These are phyloP conservation scores for Mythimna impura DNA, from an alignment of 2,888 invertebrate species.

Conservation along the genomic window DNA sequence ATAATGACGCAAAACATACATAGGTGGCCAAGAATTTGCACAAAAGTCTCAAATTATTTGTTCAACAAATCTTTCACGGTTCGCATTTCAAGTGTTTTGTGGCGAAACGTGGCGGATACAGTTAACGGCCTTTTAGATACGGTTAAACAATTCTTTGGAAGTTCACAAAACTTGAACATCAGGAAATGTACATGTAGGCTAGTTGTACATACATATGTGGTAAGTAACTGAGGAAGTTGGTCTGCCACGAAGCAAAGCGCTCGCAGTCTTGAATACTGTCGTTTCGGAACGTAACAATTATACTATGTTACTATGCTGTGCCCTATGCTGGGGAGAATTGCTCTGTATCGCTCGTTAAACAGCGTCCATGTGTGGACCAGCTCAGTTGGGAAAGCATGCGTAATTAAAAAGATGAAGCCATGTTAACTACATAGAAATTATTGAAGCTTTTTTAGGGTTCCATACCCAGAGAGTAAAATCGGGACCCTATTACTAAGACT, in stretches of 20 bases:
- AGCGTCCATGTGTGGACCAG: background rate
- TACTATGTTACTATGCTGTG: constrained; percentile 24
- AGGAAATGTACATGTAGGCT: constrained; percentile 53
- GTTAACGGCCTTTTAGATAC: constrained; percentile 67
- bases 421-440: background rate
- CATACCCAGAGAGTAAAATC: too few species aligned
- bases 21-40: constrained; percentile 47
- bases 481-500: too few species aligned
- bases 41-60: constrained; percentile 45
- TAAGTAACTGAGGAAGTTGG: constrained; percentile 61
- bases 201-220: constrained; percentile 39
- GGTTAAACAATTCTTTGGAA: constrained; percentile 67
- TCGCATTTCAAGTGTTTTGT: constrained; percentile 68
- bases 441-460: background rate
- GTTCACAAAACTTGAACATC: constrained; percentile 66
- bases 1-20: constrained; percentile 13
- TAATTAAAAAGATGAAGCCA: background rate
- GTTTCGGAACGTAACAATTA: constrained; percentile 54
- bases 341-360: constrained; percentile 27
- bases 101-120: constrained; percentile 67
- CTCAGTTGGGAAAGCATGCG: background rate
- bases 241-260: constrained; percentile 51
- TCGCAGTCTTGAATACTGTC: constrained; percentile 57
- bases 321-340: constrained; percentile 21
- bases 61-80: constrained; percentile 65